A percentile compares a stretch with the other conserved stretches of the same genome.
phyloP scores from a whole-genome alignment of 1,140 invertebrate species.

The Drosophila nigromelanica region DNA sequence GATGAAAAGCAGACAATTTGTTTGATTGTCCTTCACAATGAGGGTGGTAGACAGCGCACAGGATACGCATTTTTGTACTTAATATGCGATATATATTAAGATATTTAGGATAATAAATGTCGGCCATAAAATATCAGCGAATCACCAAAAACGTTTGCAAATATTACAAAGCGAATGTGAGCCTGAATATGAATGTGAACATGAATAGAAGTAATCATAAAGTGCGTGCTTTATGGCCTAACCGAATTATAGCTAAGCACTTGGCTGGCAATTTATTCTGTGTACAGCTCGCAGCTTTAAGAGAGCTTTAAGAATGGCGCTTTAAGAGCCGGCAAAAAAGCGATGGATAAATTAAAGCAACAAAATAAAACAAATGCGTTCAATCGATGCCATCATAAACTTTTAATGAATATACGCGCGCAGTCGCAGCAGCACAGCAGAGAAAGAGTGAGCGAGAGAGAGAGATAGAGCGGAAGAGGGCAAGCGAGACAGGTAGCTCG shows the following conservation, averaged over 20 bases:
- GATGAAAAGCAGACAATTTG: conserved; percentile 46
- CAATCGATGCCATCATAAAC: conserved; percentile 37
- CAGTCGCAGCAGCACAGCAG: conserved; percentile 28
- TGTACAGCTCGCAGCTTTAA: conserved; percentile 28
- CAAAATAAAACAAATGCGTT: conserved; percentile 20
- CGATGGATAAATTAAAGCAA: not conserved
- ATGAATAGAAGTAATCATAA: conserved; percentile 46
- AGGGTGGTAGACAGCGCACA: conserved; percentile 5
- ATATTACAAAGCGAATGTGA: conserved; percentile 30
- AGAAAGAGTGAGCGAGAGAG: conserved; percentile 7
- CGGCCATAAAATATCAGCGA: conserved; percentile 62
- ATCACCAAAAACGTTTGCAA: conserved; percentile 32
- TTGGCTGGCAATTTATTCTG: conserved; percentile 37
- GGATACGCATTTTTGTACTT: conserved; percentile 18
- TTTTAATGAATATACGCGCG: conserved; percentile 34
- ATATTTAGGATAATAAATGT: conserved; percentile 69
- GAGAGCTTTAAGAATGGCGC: conserved; percentile 25
- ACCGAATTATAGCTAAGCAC: conserved; percentile 45
- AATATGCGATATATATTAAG: conserved; percentile 53
- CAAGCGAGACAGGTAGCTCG: conserved; percentile 28
- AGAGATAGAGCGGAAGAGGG: not conserved
- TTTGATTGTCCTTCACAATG: conserved; percentile 53
- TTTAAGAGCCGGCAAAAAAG: conserved; percentile 24
- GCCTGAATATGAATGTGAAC: conserved; percentile 1
- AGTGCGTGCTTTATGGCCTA: conserved; percentile 54